A percentile compares a stretch with the other conserved stretches of the same genome.
phyloP scores from a whole-genome alignment of 2,113 vertebrate species.

The Rhinoderma darwinii region DNA sequence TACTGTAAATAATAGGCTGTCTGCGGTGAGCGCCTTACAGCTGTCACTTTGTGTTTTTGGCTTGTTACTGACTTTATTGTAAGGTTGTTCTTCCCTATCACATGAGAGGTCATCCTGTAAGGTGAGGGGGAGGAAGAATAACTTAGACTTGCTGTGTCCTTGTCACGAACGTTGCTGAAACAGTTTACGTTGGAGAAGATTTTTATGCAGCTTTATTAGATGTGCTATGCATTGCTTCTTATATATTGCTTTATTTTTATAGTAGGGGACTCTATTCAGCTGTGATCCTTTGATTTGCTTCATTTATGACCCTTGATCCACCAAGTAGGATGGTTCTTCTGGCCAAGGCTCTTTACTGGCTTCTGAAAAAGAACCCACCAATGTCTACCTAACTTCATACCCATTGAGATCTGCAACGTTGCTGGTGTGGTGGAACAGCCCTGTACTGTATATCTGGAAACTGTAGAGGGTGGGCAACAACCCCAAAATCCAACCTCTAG shows the following conservation, averaged over 20 bases:
- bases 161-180: neutral
- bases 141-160: neutral
- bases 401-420: no score
- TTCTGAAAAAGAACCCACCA: no score
- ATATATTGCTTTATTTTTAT: neutral
- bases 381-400: no score
- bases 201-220: neutral
- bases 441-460: no score
- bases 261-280: neutral
- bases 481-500: no score
- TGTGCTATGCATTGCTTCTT: neutral
- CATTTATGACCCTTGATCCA: no score
- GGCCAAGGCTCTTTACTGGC: no score
- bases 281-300: no score
- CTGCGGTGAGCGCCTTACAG: conserved; percentile 4
- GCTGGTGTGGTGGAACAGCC: no score
- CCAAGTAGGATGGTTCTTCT: no score
- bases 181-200: neutral
- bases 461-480: no score
- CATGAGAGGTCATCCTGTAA: conserved; percentile 2
- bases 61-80: conserved; percentile 50
- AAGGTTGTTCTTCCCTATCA: conserved; percentile 40
- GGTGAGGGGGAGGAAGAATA: neutral
- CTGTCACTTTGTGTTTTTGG: conserved; percentile 45
- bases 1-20: conserved; percentile 58